Evolutionary conservation across 1,140 invertebrate genomes (phyloP).

Genomic region (Drosophila navojoa): DNA sequence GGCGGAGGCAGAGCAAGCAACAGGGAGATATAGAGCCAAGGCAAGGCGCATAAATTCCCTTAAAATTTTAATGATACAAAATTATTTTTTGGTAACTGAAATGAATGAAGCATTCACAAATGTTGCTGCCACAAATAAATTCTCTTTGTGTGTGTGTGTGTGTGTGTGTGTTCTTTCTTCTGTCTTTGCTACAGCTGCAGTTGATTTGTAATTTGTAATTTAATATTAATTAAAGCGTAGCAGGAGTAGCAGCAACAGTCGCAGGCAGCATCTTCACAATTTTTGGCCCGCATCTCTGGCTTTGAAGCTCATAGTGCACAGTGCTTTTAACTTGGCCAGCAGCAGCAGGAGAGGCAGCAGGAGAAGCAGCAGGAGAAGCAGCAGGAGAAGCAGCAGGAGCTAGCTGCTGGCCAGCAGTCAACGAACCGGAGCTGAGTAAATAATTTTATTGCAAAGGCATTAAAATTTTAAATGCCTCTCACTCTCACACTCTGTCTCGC

Average conservation of each 20-base stretch:
- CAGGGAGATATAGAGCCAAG: slow-evolving; percentile 4
- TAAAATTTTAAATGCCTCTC: slow-evolving; percentile 51
- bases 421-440: slow-evolving; percentile 54
- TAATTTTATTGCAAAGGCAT: slow-evolving; percentile 57
- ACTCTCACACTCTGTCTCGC: slow-evolving; percentile 8
- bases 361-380: slow-evolving; percentile 1
- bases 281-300: not conserved
- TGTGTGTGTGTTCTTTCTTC: slow-evolving; percentile 1
- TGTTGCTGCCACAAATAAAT: slow-evolving; percentile 39
- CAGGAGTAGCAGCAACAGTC: slow-evolving; percentile 5
- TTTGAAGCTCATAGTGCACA: slow-evolving; percentile 12
- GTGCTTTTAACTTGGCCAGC: slow-evolving; percentile 19
- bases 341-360: not conserved
- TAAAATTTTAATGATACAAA: slow-evolving; percentile 79
- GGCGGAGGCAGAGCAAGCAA: not conserved
- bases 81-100: slow-evolving; percentile 54
- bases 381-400: not conserved
- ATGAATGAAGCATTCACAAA: slow-evolving; percentile 23
- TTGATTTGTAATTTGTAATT: slow-evolving; percentile 69
- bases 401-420: slow-evolving; percentile 36
- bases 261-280: slow-evolving; percentile 1
- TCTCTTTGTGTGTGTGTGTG: not conserved
- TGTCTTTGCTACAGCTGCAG: slow-evolving; percentile 24
- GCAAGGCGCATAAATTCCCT: slow-evolving; percentile 42
- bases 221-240: slow-evolving; percentile 64